Percentiles rank a stretch among this genome's conserved stretches.
Conservation (phyloP, 2,797 vertebrate genomes). For the Lerista edwardsae region DNA sequence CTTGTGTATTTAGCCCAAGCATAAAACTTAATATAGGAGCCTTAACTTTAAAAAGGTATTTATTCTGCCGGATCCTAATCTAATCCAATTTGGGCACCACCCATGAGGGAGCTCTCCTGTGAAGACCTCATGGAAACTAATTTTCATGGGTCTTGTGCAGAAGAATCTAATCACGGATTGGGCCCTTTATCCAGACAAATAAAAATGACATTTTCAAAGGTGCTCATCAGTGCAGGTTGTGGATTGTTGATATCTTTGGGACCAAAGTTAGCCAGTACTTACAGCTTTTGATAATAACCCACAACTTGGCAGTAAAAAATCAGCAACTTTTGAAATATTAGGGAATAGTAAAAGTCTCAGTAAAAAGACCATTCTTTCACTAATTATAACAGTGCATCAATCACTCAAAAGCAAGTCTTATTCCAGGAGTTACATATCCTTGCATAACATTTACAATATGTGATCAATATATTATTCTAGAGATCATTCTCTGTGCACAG, state of each 20-base stretch:
- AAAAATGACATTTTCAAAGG: constrained; percentile 56
- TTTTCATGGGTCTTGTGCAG: neutral
- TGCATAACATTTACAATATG: constrained; percentile 10
- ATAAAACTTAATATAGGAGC: neutral
- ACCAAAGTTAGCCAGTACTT: constrained; percentile 38
- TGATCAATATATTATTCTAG: constrained; percentile 48
- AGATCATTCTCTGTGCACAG: constrained; percentile 38
- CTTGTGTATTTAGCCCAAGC: neutral
- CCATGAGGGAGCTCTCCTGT: neutral
- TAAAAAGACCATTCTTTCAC: constrained; percentile 34
- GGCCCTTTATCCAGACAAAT: neutral
- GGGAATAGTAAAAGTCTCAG: constrained; percentile 50
- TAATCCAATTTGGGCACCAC: neutral
- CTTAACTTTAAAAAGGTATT: neutral
- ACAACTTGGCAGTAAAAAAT: constrained; percentile 43
- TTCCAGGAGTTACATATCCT: neutral
- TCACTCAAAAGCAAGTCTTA: constrained; percentile 50
- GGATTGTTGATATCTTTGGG: constrained; percentile 50
- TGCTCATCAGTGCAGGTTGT: constrained; percentile 1
- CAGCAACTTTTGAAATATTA: constrained; percentile 64
- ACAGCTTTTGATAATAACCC: constrained; percentile 36
- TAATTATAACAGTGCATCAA: constrained; percentile 53
- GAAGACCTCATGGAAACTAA: neutral
- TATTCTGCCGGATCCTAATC: constrained; percentile 3
- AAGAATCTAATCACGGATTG: neutral